Conservation (phyloP, 2,888 invertebrate genomes). For the Dromius quadrimaculatus region DNA sequence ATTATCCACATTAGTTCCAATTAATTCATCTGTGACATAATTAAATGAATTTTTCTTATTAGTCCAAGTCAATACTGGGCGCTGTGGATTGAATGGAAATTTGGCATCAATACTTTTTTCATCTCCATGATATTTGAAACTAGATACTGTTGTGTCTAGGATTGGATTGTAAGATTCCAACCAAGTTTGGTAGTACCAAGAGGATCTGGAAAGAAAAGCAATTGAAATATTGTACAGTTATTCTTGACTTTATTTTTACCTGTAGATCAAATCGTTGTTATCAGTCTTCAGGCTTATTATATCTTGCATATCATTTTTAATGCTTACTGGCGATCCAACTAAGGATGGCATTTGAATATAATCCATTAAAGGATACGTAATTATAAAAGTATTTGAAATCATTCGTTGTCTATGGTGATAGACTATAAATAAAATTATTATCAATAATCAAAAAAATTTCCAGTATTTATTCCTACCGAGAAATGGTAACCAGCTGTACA, state of each 20-base stretch:
- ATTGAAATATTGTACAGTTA: background rate
- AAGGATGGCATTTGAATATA: background rate
- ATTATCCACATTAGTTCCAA: conserved; percentile 21
- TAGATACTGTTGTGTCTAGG: conserved; percentile 6
- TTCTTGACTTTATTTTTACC: background rate
- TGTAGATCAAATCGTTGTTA: background rate
- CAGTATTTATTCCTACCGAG: too few relatives aligned
- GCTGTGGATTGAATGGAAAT: background rate
- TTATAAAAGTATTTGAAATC: background rate
- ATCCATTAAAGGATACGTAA: conserved; percentile 2
- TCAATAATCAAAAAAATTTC: too few relatives aligned
- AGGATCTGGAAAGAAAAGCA: conserved; percentile 2
- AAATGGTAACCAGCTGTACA: background rate
- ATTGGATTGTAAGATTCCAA: conserved; percentile 35
- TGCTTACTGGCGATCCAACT: conserved; percentile 11
- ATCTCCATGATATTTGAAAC: conserved; percentile 20
- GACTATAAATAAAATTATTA: too few relatives aligned
- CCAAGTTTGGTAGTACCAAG: conserved; percentile 1
- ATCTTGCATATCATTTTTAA: conserved; percentile 5
- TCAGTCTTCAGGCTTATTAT: background rate
- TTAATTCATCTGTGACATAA: conserved; percentile 3
- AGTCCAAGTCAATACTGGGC: background rate
- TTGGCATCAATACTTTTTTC: background rate
- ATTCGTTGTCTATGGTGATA: too few relatives aligned
- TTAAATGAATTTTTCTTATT: conserved; percentile 18